Conservation (phyloP, 2,888 invertebrate genomes). For the Trichopoda pennipes region DNA sequence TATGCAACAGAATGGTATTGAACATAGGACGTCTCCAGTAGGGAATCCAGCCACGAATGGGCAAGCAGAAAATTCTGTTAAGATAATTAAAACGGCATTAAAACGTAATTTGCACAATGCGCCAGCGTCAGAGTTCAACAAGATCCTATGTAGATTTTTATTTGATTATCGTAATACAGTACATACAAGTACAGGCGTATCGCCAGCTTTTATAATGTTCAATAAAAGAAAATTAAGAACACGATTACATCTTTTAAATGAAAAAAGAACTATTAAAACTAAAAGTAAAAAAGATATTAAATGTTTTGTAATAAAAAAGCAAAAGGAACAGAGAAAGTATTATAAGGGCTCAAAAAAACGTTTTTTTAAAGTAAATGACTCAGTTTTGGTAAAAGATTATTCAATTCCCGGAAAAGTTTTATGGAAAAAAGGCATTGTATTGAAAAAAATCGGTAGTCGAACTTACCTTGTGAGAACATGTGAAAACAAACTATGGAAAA, state of each 20-base stretch:
- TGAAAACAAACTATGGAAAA: too few species aligned
- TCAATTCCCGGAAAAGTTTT: too few species aligned
- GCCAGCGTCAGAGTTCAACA: slow-evolving; percentile 6
- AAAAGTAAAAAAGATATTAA: neutral
- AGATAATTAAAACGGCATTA: neutral
- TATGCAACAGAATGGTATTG: neutral
- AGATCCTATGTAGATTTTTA: neutral
- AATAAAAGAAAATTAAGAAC: slow-evolving; percentile 7
- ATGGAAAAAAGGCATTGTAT: too few species aligned
- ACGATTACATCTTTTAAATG: neutral
- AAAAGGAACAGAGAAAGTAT: too few species aligned
- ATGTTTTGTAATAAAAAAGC: too few species aligned
- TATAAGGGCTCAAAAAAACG: too few species aligned
- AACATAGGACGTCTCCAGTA: neutral
- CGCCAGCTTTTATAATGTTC: neutral
- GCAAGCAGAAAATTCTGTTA: slow-evolving; percentile 11
- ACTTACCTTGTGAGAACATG: too few species aligned
- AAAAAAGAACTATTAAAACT: neutral
- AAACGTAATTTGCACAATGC: neutral
- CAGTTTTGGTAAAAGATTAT: too few species aligned
- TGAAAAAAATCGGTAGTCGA: too few species aligned
- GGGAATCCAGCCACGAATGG: neutral
- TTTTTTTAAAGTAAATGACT: too few species aligned
- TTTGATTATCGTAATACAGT: neutral
- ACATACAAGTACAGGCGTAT: slow-evolving; percentile 5